Conservation (phyloP, 2,888 invertebrate species). For the Phortica okadai region DNA sequence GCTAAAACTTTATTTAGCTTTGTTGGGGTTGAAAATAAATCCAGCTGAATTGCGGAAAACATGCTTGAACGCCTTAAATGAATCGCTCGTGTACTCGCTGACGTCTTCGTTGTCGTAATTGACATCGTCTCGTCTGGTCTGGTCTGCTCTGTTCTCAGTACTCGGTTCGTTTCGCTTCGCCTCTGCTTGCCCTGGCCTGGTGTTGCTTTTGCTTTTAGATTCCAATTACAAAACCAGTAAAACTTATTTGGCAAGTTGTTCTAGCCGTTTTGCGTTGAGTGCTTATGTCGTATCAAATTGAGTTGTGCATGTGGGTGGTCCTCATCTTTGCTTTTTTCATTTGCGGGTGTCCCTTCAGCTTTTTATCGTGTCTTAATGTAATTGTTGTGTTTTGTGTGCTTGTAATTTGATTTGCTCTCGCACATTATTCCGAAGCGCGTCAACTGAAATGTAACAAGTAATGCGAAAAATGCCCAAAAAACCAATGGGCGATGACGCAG, state of each 20-base stretch:
- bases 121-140: no score
- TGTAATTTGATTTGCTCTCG: slow-evolving; percentile 67
- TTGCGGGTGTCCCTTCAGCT: slow-evolving; percentile 49
- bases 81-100: neutral
- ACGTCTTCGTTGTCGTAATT: slow-evolving; percentile 40
- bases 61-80: slow-evolving; percentile 59
- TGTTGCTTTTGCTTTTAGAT: slow-evolving; percentile 53
- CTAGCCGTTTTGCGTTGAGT: neutral
- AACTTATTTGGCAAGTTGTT: slow-evolving; percentile 46
- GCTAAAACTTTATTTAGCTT: neutral
- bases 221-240: slow-evolving; percentile 71
- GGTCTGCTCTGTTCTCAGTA: no score
- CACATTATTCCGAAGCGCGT: slow-evolving; percentile 65
- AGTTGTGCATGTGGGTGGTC: slow-evolving; percentile 44
- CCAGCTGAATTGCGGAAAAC: slow-evolving; percentile 62
- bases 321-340: slow-evolving; percentile 29
- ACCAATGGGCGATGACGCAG: neutral
- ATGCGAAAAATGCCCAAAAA: neutral
- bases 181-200: slow-evolving; percentile 45
- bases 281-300: slow-evolving; percentile 50
- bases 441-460: slow-evolving; percentile 3
- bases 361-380: slow-evolving; percentile 71
- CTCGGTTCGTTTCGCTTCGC: no score
- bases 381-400: slow-evolving; percentile 65
- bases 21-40: slow-evolving; percentile 57